These are phyloP conservation scores for Drosophila paramelanica DNA, from an alignment of 2,888 invertebrate species.

Conservation along the genomic window DNA sequence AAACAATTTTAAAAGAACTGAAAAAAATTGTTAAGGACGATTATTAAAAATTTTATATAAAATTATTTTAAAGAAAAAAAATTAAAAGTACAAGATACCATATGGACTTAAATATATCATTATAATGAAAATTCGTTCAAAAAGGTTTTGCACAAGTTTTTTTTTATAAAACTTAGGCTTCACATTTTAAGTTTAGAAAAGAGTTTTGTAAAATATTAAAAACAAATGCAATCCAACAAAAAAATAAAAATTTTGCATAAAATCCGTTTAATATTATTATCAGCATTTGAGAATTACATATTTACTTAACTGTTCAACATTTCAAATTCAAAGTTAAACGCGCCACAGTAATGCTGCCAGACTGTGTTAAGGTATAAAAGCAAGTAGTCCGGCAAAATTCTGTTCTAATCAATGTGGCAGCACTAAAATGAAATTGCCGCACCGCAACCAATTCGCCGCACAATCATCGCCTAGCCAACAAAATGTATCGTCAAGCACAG, in stretches of 20 bases:
- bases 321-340: slow-evolving; percentile 4
- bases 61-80: too few species aligned
- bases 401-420: background rate
- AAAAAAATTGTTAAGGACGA: too few species aligned
- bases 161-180: too few species aligned
- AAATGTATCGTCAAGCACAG: background rate
- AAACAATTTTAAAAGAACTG: background rate
- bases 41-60: too few species aligned
- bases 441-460: slow-evolving; percentile 5
- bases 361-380: background rate
- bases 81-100: background rate
- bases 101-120: background rate
- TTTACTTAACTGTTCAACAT: background rate
- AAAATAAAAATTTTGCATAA: too few species aligned
- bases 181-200: too few species aligned
- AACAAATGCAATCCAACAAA: too few species aligned
- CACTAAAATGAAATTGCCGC: slow-evolving; percentile 1
- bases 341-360: slow-evolving; percentile 8
- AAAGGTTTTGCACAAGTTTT: too few species aligned
- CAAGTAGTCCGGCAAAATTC: slow-evolving; percentile 18
- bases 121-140: too few species aligned
- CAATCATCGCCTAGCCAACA: background rate
- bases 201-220: too few species aligned
- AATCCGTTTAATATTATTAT: too few species aligned
- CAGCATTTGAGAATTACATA: too few species aligned